These are phyloP conservation scores for Charanyca ferruginea DNA, from an alignment of 2,888 invertebrate species.

Conservation along the genomic window DNA sequence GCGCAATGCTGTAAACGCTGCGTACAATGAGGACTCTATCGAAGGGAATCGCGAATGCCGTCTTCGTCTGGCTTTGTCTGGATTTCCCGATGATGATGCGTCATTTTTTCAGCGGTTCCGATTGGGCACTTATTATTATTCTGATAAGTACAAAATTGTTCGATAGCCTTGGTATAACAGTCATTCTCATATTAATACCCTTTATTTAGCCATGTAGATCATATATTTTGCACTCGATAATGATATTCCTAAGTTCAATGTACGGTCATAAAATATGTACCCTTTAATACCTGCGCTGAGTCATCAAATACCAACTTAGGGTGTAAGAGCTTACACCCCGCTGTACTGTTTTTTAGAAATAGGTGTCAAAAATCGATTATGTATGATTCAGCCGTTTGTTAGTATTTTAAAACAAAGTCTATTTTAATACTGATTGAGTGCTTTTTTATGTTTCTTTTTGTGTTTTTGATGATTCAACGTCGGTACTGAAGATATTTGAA, in stretches of 20 bases:
- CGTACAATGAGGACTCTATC: constrained; percentile 83
- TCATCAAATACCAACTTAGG: constrained; percentile 53
- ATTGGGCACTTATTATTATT: constrained; percentile 61
- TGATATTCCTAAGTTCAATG: constrained; percentile 46
- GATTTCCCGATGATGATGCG: constrained; percentile 89
- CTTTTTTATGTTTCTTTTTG: neutral
- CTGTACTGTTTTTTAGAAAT: constrained; percentile 35
- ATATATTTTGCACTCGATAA: constrained; percentile 40
- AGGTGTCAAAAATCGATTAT: constrained; percentile 51
- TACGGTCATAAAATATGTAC: constrained; percentile 46
- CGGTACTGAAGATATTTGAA: neutral
- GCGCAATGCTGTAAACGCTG: constrained; percentile 86
- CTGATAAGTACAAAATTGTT: constrained; percentile 57
- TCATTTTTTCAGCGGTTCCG: constrained; percentile 76
- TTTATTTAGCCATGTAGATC: constrained; percentile 43
- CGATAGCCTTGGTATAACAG: constrained; percentile 29
- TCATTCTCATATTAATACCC: constrained; percentile 21
- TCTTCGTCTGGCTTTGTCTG: constrained; percentile 88
- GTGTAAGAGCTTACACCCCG: constrained; percentile 52
- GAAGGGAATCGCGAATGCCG: constrained; percentile 85
- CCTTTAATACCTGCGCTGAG: constrained; percentile 53
- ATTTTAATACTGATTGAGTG: constrained; percentile 7
- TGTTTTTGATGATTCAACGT: neutral
- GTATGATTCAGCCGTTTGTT: constrained; percentile 49
- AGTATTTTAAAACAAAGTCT: constrained; percentile 29